Evolutionary conservation across 1,140 invertebrate species (phyloP).

Genomic region (Amyelois transitella): DNA sequence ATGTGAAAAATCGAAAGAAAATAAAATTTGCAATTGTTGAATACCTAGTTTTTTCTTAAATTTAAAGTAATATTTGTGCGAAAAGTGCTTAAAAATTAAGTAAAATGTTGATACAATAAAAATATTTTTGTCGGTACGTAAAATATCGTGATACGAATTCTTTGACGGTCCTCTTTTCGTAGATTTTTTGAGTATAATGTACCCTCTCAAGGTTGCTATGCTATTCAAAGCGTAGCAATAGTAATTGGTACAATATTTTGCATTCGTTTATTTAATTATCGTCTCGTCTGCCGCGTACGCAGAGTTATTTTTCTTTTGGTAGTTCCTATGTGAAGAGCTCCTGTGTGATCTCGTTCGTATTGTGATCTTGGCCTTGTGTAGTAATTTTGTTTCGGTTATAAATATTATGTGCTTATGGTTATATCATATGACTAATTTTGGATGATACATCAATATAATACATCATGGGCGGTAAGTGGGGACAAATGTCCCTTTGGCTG

Average conservation of each 20-base stretch:
- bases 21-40: conserved; percentile 7
- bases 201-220: conserved; percentile 54
- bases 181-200: conserved; percentile 30
- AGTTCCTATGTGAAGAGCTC: conserved; percentile 5
- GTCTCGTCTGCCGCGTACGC: conserved; percentile 31
- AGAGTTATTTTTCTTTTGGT: conserved; percentile 33
- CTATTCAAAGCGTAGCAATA: conserved; percentile 35
- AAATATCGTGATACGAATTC: conserved; percentile 14
- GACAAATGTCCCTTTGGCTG: not conserved
- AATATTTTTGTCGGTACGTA: conserved; percentile 40
- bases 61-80: conserved; percentile 1
- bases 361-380: conserved; percentile 53
- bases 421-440: conserved; percentile 22
- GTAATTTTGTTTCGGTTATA: conserved; percentile 31
- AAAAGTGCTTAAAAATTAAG: not conserved
- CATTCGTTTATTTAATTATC: conserved; percentile 61
- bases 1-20: conserved; percentile 22
- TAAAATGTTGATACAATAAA: conserved; percentile 12
- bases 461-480: conserved; percentile 57
- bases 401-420: conserved; percentile 22
- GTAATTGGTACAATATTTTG: conserved; percentile 47
- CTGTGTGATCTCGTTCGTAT: conserved; percentile 12
- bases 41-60: not conserved
- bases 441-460: conserved; percentile 23
- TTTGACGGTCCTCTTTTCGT: conserved; percentile 23